phyloP scores from a whole-genome alignment of 2,888 invertebrate species.

The Dusona sp. region DNA sequence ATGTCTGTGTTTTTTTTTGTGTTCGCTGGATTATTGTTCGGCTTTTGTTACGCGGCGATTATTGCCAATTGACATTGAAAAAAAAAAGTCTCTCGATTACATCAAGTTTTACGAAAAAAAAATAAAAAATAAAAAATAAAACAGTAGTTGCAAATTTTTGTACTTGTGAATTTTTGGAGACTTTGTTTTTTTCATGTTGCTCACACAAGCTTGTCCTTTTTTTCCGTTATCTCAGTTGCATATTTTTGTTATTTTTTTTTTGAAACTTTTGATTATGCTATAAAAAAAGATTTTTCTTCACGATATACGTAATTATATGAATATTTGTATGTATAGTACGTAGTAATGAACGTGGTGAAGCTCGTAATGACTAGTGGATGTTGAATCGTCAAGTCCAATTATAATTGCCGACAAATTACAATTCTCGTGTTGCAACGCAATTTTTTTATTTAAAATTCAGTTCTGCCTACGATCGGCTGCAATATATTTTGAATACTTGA shows the following conservation, averaged over 20 bases:
- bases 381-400: not conserved
- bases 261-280: not conserved
- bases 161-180: constrained; percentile 20
- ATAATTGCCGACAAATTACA: not conserved
- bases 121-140: not conserved
- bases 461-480: not conserved
- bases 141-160: not conserved
- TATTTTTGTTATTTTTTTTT: constrained; percentile 30
- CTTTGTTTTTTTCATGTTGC: constrained; percentile 49
- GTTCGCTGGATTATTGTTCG: constrained; percentile 65
- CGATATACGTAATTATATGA: constrained; percentile 42
- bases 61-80: constrained; percentile 49
- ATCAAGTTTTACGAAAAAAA: not conserved
- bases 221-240: constrained; percentile 59
- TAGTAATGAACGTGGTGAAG: constrained; percentile 56
- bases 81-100: constrained; percentile 34
- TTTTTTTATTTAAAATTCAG: constrained; percentile 18
- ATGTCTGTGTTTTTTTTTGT: constrained; percentile 59
- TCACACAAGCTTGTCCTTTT: constrained; percentile 62
- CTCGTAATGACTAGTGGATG: constrained; percentile 39
- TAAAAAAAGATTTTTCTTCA: constrained; percentile 26
- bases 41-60: constrained; percentile 59
- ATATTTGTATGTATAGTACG: constrained; percentile 52
- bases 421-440: not conserved
- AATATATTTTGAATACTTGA: not conserved